Conservation (phyloP, 2,797 vertebrate genomes). For the Notamacropus eugenii region DNA sequence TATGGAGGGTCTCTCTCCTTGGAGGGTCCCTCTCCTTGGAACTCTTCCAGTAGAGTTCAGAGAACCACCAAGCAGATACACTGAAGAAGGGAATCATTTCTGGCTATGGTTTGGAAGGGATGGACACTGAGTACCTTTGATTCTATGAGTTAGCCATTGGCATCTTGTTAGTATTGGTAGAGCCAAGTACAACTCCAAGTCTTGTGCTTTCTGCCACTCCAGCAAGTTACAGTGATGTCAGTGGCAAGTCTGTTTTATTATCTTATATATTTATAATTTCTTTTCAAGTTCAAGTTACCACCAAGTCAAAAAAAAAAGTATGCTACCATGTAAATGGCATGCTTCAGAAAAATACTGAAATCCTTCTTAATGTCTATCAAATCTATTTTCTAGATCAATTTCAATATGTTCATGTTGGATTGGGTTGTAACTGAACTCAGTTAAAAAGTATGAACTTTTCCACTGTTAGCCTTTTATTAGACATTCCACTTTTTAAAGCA, state of each 20-base stretch:
- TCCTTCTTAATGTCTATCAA: background rate
- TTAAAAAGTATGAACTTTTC: background rate
- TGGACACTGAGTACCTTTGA: background rate
- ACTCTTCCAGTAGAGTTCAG: background rate
- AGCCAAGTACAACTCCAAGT: background rate
- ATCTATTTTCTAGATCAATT: background rate
- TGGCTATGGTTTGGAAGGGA: background rate
- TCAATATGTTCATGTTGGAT: background rate
- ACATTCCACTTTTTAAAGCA: background rate
- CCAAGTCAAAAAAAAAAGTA: background rate
- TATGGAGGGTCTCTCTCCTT: background rate
- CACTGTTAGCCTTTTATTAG: background rate
- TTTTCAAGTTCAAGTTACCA: background rate
- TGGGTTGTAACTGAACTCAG: background rate
- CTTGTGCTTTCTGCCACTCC: background rate
- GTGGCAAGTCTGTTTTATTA: background rate
- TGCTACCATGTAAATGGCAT: background rate
- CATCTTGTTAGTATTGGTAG: background rate
- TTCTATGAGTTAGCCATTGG: background rate
- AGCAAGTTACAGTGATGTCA: background rate
- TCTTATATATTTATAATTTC: conserved; percentile 11
- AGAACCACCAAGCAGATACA: background rate
- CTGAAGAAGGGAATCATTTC: background rate
- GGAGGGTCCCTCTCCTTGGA: background rate
- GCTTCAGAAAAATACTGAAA: background rate